A percentile compares a stretch with the other conserved stretches of the same genome.
phyloP scores from a whole-genome alignment of 2,888 invertebrate species.

The Epistrophe eligans region DNA sequence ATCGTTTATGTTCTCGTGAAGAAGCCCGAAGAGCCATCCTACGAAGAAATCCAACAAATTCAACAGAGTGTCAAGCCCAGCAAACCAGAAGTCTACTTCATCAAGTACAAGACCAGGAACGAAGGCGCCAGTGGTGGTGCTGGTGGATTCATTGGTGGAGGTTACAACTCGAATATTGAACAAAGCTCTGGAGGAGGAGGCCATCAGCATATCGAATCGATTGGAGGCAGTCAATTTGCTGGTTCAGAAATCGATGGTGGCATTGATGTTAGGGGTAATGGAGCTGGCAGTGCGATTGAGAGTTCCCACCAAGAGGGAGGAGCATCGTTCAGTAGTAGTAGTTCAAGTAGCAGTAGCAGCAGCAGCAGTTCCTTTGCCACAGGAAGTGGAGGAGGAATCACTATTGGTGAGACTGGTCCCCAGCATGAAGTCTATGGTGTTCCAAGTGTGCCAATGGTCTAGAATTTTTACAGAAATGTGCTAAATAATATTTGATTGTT shows the following conservation, averaged over 20 bases:
- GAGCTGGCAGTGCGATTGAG: conserved; percentile 65
- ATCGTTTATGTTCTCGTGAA: conserved; percentile 89
- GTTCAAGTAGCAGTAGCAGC: conserved; percentile 5
- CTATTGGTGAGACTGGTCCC: conserved; percentile 48
- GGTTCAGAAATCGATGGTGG: conserved; percentile 65
- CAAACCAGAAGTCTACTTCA: conserved; percentile 90
- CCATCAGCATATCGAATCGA: conserved; percentile 37
- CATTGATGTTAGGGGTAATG: conserved; percentile 72
- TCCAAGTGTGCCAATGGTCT: conserved; percentile 65
- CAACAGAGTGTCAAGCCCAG: conserved; percentile 86
- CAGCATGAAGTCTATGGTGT: conserved; percentile 77
- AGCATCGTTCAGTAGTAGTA: conserved; percentile 36
- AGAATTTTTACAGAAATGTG: neutral
- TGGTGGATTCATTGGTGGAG: conserved; percentile 56
- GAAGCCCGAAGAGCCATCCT: conserved; percentile 88
- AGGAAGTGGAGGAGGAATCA: conserved; percentile 25
- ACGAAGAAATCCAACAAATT: conserved; percentile 86
- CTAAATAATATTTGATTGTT: conserved; percentile 39
- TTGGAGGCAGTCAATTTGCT: conserved; percentile 57
- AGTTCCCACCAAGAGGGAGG: conserved; percentile 38
- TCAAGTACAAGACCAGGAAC: conserved; percentile 88
- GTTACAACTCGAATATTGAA: conserved; percentile 53
- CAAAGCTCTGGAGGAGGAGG: conserved; percentile 41
- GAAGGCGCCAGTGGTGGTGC: conserved; percentile 35
- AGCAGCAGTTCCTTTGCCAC: conserved; percentile 35